A percentile compares a stretch with the other conserved stretches of the same genome.
phyloP scores from a whole-genome alignment of 2,113 vertebrate species.

The Astur gentilis region DNA sequence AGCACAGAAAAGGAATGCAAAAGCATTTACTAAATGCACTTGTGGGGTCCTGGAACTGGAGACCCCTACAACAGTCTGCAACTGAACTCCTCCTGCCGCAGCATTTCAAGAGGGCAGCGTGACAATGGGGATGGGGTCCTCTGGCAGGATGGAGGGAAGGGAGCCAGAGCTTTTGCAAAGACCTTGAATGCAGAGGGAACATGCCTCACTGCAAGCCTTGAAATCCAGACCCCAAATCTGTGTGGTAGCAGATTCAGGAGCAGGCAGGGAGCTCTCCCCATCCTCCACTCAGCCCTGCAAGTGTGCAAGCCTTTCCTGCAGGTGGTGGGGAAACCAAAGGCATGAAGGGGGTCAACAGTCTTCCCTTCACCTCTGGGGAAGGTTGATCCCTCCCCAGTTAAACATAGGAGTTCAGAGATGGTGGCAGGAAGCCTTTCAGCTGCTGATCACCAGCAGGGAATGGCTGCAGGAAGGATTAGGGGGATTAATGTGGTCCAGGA shows the following conservation, averaged over 20 bases:
- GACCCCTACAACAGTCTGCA: background rate
- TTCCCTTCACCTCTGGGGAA: background rate
- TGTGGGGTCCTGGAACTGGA: background rate
- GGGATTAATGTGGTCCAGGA: background rate
- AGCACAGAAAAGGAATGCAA: background rate
- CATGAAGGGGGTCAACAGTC: fast-evolving
- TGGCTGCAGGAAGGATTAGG: background rate
- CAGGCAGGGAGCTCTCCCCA: background rate
- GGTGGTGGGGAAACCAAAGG: background rate
- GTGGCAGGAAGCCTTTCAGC: background rate
- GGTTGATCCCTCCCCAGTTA: background rate
- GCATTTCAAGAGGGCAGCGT: fast-evolving
- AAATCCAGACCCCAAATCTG: background rate
- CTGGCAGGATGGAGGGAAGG: background rate
- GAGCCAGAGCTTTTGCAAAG: background rate
- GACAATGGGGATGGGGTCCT: background rate
- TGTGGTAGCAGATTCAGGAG: background rate
- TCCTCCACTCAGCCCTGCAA: background rate
- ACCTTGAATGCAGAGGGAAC: background rate
- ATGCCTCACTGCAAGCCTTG: background rate
- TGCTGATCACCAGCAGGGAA: background rate
- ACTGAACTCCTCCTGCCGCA: background rate
- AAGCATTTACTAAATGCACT: background rate
- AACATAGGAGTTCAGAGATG: background rate
- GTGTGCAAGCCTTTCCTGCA: background rate